A percentile compares a stretch with the other conserved stretches of the same genome.
Conservation (phyloP, 2,888 invertebrate genomes). For the Podabrus alpinus region DNA sequence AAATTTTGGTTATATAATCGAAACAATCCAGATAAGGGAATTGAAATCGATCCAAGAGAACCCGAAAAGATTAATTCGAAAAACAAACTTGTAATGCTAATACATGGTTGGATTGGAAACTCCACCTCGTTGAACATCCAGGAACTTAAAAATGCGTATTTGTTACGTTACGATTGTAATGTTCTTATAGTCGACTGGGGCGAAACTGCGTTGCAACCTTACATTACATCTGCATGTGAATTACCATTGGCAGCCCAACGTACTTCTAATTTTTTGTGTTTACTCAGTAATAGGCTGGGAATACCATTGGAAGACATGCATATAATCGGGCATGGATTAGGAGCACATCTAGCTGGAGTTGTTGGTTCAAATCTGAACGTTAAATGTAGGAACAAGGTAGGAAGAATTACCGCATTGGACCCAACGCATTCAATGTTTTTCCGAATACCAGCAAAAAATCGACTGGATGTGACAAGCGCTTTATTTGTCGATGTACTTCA, state of each 20-base stretch:
- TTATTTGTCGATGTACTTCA: constrained; percentile 65
- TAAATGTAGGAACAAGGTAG: constrained; percentile 8
- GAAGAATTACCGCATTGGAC: constrained; percentile 23
- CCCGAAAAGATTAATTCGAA: neutral
- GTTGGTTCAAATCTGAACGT: constrained; percentile 16
- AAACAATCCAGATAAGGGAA: neutral
- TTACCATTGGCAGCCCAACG: neutral
- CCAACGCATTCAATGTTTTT: constrained; percentile 39
- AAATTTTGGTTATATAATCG: constrained; percentile 13
- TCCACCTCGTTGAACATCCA: neutral
- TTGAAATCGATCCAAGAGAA: neutral
- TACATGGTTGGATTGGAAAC: neutral
- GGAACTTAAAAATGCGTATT: constrained; percentile 10
- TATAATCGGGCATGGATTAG: constrained; percentile 33
- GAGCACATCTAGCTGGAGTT: constrained; percentile 31
- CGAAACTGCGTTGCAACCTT: neutral
- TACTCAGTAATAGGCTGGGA: neutral
- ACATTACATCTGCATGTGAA: neutral
- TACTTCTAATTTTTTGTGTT: neutral
- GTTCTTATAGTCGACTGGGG: constrained; percentile 5
- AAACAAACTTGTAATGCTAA: neutral
- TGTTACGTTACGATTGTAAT: constrained; percentile 5
- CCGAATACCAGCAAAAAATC: constrained; percentile 52
- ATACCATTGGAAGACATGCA: constrained; percentile 13
- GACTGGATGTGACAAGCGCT: constrained; percentile 61